Percentiles rank a stretch among this genome's conserved stretches.
Conservation (phyloP, 64 coral and sea anemone species). For the Dendrophyllia cribrosa region DNA sequence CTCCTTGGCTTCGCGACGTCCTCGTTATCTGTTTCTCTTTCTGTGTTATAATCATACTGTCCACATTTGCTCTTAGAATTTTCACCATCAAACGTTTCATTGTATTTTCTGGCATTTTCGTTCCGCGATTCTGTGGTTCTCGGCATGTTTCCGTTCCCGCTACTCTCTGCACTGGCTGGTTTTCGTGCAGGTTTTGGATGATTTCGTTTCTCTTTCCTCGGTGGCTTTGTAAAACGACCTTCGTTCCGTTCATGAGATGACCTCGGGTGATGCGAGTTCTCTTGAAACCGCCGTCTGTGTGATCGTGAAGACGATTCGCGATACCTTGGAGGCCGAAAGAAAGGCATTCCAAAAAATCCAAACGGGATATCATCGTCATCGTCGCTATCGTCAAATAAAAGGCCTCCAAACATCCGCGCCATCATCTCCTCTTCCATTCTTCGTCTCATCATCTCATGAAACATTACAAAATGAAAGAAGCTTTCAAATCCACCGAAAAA, state of each 20-base stretch:
- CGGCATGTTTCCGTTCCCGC: neutral
- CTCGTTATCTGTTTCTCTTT: neutral
- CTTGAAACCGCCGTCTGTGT: neutral
- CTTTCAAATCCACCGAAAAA: conserved; percentile 55
- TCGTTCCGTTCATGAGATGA: neutral
- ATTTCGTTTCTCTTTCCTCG: neutral
- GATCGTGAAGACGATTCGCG: neutral
- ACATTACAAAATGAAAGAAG: conserved; percentile 70
- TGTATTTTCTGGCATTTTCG: neutral
- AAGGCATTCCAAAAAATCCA: neutral
- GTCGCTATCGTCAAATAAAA: conserved; percentile 50
- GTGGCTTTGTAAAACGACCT: neutral
- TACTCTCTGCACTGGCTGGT: neutral
- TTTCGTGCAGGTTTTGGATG: neutral
- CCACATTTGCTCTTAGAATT: neutral
- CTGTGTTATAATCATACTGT: neutral
- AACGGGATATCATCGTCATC: conserved; percentile 30
- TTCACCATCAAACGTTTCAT: neutral
- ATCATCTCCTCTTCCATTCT: conserved; percentile 45
- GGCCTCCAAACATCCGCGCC: conserved; percentile 56
- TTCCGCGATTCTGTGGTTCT: neutral
- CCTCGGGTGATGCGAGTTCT: neutral
- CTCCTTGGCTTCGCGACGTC: neutral
- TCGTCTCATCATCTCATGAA: conserved; percentile 55
- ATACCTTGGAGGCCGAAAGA: neutral